Base-by-base conservation (phyloP, 2,888 invertebrate genomes). In the Caenorhabditis macrosperma region DNA sequence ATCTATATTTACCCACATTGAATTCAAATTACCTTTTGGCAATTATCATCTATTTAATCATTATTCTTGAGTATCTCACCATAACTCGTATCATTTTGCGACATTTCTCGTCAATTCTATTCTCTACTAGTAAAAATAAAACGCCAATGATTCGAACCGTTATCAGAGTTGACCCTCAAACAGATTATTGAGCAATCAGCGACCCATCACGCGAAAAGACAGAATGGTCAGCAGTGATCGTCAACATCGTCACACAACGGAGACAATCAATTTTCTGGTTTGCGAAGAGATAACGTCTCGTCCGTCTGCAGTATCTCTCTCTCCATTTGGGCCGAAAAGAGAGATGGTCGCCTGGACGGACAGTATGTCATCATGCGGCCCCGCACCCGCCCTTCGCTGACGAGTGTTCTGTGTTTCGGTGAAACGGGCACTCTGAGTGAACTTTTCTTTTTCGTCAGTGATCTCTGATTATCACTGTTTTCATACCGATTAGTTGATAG, bases 201-300 rank as follows among this genome's bases (percentile, higher is more conserved):
- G 33, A 33, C 33, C 33, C 5, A 33, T 50, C 46, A 46, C 20
- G 46, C 46, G n/a, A n/a, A 38, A 38, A 38, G 9, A 44, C 44
- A 44, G 15, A 5, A 20, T 44, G 33, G 9, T 33, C 33, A 33
- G 26, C 26, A 26, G 9, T 41, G 5, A 44, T 20, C 24, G 55
- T 67, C 59, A 38, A 38, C 28, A 59, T 68, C 59, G 20, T 57
- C 68, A 48, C 24, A 28, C 41, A 66, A 28, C 15, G 10, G 15
- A 22, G 52, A 54, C 59, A 60, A 69, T 69, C 69, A 33, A 69
- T 50, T n/a, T 67, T 68, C 68, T 52, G 69, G 69, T 69, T 69
- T 20, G 4, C 44, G 26, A 68, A 24, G 17, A 69, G 69, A 60
- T 68, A 68, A 59, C 69, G 38, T 52, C 60, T 59, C 59, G 48